These are phyloP conservation scores for Penelope pileata DNA, from an alignment of 2,113 vertebrate genomes.

Conservation along the genomic window DNA sequence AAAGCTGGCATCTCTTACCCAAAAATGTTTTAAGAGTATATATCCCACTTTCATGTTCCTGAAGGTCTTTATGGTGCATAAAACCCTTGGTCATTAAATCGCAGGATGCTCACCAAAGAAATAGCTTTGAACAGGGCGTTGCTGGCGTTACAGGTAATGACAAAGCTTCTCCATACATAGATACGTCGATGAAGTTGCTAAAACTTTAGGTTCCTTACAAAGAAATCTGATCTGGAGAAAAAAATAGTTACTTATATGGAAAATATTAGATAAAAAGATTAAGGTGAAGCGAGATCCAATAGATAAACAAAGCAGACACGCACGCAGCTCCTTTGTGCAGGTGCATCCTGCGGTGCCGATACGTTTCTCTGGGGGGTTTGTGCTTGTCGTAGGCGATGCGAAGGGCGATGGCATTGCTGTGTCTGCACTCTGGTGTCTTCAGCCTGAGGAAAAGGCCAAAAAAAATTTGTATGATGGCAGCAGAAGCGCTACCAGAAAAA, in stretches of 20 bases:
- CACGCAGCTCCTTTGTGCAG: not conserved
- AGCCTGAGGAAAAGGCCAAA: not conserved
- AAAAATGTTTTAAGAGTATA: not conserved
- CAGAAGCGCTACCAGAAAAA: not conserved
- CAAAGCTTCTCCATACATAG: not conserved
- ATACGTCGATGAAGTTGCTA: not conserved
- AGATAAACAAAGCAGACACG: not conserved
- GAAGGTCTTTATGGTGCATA: not conserved
- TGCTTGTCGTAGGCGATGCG: not conserved
- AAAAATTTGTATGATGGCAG: not conserved
- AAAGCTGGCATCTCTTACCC: not conserved
- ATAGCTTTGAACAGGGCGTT: rapidly evolving
- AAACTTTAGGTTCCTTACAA: not conserved
- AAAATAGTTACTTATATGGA: not conserved
- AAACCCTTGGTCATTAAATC: not conserved
- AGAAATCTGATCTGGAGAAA: not conserved
- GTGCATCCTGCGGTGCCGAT: not conserved
- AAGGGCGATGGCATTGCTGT: not conserved
- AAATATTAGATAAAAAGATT: not conserved
- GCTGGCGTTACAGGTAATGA: not conserved
- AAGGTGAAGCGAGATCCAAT: not conserved
- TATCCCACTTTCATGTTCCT: not conserved
- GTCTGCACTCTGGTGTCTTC: not conserved
- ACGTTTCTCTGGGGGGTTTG: not conserved
- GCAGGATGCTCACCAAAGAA: not conserved